phyloP scores from a whole-genome alignment of 2,113 vertebrate genomes.

The human region DNA sequence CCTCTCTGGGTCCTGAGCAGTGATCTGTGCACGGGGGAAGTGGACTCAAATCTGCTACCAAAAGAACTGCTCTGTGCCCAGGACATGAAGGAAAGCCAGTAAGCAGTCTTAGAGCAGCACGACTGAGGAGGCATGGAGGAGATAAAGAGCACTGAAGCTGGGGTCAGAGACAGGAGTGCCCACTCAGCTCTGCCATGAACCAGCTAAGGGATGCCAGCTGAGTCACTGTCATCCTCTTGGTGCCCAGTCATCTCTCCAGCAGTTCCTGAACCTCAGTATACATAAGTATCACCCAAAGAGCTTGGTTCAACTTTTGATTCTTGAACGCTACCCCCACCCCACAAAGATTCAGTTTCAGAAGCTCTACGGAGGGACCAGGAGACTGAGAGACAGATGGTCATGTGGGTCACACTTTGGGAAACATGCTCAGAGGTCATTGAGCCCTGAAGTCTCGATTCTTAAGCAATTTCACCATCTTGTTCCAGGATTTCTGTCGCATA shows the following conservation, averaged over 20 bases:
- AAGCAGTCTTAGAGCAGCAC: not conserved
- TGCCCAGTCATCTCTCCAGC: not conserved
- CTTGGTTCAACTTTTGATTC: not conserved
- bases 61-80: not conserved
- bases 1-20: not conserved
- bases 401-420: not conserved
- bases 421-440: not conserved
- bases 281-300: accelerated
- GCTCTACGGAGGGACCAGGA: not conserved
- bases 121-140: too few relatives aligned
- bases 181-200: not conserved
- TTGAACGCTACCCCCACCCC: not conserved
- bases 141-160: not conserved
- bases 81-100: not conserved
- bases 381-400: too few relatives aligned
- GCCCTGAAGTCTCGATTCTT: not conserved
- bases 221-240: not conserved
- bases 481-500: not conserved
- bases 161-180: not conserved
- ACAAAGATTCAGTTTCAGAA: not conserved
- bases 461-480: not conserved
- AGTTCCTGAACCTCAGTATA: not conserved
- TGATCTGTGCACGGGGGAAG: not conserved
- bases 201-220: not conserved
- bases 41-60: not conserved